Base-by-base conservation (phyloP, 2,797 vertebrate species). In the Thamnophis elegans region DNA sequence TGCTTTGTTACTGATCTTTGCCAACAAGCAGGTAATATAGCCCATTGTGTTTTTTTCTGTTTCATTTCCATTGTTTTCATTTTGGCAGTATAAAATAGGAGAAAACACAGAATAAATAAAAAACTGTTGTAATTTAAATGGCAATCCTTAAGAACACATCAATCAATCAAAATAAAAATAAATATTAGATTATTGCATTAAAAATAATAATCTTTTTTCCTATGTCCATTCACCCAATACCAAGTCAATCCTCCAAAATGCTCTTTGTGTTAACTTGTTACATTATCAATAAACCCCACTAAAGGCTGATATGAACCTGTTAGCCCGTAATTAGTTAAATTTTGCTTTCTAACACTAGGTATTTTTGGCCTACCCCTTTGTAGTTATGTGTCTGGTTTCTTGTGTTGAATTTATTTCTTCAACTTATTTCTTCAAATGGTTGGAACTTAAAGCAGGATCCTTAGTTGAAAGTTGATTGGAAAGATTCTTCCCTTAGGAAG, bases 1-100 rank as follows among this genome's bases (percentile, higher is more conserved):
- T 92, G 99, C 99, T 51, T 96, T 99, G 96, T 96, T 99, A 91
- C 98, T 99, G 96, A 99, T 99, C 97, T 99, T 99, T 96, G 99
- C 99, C 60, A 99, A 99, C 97, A 99, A 99, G 96, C 99, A 99
- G 99, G 99, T 99, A 98, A 88, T 93, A 22, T 82, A 12, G 58
- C 54, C 91, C 90, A 12, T 85, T 86, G 56, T 94, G 88, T 0
- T 28, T 87, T 0, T n/a, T 25, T 28, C 4, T 89, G 58, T 55
- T 12, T 89, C 25, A 62, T 25, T 73, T 8, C 42, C 16, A 8
- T 85, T 90, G 16, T 82, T 86, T 82, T 89, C 51, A 85, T 26
- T 8, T 88, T 95, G 22, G 51, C 6, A 78, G 88, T 89, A 7
- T 89, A 62, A 7, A 65, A 60, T 82, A 82, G 55, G 89, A 13